A percentile compares a stretch with the other conserved stretches of the same genome.
phyloP scores from a whole-genome alignment of 1,140 invertebrate genomes.

The Aphis gossypii region DNA sequence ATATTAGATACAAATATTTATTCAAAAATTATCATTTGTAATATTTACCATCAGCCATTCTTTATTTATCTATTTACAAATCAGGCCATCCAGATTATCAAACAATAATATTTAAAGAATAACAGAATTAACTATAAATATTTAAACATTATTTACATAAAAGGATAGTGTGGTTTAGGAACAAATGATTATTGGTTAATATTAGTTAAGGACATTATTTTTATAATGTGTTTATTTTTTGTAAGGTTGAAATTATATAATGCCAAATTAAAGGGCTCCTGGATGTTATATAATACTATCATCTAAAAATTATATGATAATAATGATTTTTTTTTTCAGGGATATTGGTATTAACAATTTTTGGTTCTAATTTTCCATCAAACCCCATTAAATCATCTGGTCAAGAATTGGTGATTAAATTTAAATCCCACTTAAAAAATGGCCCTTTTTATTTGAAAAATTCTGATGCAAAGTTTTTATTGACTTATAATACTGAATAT shows the following conservation, averaged over 20 bases:
- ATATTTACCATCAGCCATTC: not conserved
- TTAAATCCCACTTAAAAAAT: constrained; percentile 60
- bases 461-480: constrained; percentile 65
- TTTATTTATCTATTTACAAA: not conserved
- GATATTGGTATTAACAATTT: not conserved
- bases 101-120: no score
- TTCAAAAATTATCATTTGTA: not conserved
- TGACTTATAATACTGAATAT: not conserved
- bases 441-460: constrained; percentile 76
- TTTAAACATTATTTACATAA: no score
- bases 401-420: constrained; percentile 59
- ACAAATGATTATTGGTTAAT: no score
- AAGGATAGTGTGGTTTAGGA: no score
- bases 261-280: no score
- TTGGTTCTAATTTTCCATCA: not conserved
- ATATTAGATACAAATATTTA: not conserved
- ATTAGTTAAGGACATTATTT: no score
- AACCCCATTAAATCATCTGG: constrained; percentile 29
- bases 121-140: no score
- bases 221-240: no score
- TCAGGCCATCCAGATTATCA: no score
- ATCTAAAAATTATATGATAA: not conserved
- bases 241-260: no score
- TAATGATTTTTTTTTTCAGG: constrained; percentile 12
- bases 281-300: not conserved